phyloP scores from a whole-genome alignment of 2,888 invertebrate species.

The Amphipoea oculea region DNA sequence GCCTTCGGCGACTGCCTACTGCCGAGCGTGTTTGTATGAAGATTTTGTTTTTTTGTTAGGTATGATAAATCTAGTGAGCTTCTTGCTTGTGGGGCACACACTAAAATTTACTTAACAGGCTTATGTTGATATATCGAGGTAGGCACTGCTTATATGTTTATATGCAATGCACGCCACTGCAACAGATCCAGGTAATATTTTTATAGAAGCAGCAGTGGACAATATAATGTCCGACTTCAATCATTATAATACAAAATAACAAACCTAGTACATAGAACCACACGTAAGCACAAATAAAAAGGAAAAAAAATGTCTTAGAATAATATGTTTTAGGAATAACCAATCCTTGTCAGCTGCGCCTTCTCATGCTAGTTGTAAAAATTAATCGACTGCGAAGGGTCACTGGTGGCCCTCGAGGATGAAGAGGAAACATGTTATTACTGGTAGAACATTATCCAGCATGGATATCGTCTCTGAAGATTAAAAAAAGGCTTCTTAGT shows the following conservation, averaged over 20 bases:
- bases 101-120: too few species aligned
- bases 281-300: constrained; percentile 22
- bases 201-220: background rate
- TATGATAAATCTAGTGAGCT: too few species aligned
- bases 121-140: too few species aligned
- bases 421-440: constrained; percentile 33
- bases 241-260: constrained; percentile 9
- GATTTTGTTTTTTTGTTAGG: too few species aligned
- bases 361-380: constrained; percentile 65
- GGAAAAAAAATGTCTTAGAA: constrained; percentile 36
- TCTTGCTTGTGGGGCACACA: too few species aligned
- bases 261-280: background rate
- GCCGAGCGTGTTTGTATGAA: too few species aligned
- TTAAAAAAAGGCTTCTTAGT: background rate
- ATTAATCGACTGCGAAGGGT: constrained; percentile 65
- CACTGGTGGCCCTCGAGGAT: constrained; percentile 49
- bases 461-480: background rate
- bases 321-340: constrained; percentile 28
- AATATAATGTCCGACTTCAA: background rate
- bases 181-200: background rate
- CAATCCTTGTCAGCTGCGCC: constrained; percentile 53
- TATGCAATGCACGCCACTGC: too few species aligned
- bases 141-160: too few species aligned
- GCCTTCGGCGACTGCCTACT: too few species aligned
- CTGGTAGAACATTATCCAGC: constrained; percentile 5